Percentiles rank a stretch among this genome's conserved stretches.
phyloP scores from a whole-genome alignment of 2,888 invertebrate genomes.

The Mellilla xanthometata region DNA sequence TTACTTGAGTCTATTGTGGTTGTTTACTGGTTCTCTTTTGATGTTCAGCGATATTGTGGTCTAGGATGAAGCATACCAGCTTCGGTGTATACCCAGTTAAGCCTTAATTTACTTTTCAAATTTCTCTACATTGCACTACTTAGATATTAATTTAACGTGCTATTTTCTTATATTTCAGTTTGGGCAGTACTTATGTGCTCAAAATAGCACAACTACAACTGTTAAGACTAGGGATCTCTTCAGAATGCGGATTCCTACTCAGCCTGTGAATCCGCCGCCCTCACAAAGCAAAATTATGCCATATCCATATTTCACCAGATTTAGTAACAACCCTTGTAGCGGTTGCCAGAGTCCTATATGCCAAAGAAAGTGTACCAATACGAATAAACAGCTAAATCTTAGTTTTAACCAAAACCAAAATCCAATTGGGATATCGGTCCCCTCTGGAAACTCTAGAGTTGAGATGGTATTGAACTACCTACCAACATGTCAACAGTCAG shows the following conservation, averaged over 20 bases:
- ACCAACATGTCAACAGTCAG: conserved; percentile 7
- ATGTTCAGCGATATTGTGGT: too few relatives aligned
- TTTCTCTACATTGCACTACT: too few relatives aligned
- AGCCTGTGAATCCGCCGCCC: background rate
- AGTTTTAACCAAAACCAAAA: conserved; percentile 16
- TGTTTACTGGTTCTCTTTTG: too few relatives aligned
- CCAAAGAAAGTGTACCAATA: conserved; percentile 13
- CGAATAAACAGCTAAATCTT: conserved; percentile 9
- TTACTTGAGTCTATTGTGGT: too few relatives aligned
- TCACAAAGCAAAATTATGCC: background rate
- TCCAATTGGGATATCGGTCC: conserved; percentile 30
- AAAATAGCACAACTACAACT: conserved; percentile 2
- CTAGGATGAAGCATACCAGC: too few relatives aligned
- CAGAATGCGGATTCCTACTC: conserved; percentile 14
- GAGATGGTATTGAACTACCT: background rate
- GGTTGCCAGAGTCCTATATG: conserved; percentile 9
- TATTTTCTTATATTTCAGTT: conserved; percentile 19
- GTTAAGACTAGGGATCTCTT: background rate
- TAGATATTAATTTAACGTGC: background rate
- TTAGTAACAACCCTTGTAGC: conserved; percentile 18
- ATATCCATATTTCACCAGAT: conserved; percentile 9
- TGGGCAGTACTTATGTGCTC: background rate
- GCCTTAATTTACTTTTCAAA: too few relatives aligned
- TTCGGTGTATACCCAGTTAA: too few relatives aligned
- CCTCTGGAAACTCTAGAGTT: conserved; percentile 5